Percentiles rank a stretch among this genome's conserved stretches.
These are phyloP conservation scores for Asbolus verrucosus DNA, from an alignment of 1,140 invertebrate genomes.

Conservation along the genomic window DNA sequence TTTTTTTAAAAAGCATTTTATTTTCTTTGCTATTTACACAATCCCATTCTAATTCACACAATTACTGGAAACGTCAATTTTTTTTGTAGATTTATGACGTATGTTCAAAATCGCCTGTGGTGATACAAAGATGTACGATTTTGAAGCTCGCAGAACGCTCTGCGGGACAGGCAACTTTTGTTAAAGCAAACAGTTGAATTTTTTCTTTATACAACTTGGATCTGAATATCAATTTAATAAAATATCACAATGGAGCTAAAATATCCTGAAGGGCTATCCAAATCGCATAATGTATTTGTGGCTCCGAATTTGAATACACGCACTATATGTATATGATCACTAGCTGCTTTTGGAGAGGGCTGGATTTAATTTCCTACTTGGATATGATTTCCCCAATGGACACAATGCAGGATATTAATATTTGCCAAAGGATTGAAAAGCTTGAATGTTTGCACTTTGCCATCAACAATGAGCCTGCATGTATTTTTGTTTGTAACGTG, in stretches of 20 bases:
- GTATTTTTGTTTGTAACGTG: slow-evolving; percentile 9
- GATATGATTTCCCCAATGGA: slow-evolving; percentile 33
- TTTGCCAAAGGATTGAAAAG: slow-evolving; percentile 37
- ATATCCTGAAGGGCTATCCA: neutral
- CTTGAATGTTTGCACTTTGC: slow-evolving; percentile 29
- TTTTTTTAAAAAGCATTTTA: no score
- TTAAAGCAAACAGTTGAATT: no score
- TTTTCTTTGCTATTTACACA: no score
- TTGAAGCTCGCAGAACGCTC: no score
- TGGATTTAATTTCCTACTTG: slow-evolving; percentile 36
- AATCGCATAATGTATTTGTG: neutral
- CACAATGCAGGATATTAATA: slow-evolving; percentile 32
- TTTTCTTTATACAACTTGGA: no score
- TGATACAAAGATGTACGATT: no score
- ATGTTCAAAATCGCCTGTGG: no score
- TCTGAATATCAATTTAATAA: no score
- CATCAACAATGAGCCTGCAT: slow-evolving; percentile 10
- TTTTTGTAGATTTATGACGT: no score
- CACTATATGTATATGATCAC: slow-evolving; percentile 11
- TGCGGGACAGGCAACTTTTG: no score
- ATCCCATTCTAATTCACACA: no score
- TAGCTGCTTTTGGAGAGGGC: slow-evolving; percentile 17
- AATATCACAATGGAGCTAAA: neutral
- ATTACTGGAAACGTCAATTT: no score
- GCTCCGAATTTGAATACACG: slow-evolving; percentile 8